A percentile compares a stretch with the other conserved stretches of the same genome.
phyloP scores from a whole-genome alignment of 2,113 vertebrate genomes.

The Thunnus maccoyii region DNA sequence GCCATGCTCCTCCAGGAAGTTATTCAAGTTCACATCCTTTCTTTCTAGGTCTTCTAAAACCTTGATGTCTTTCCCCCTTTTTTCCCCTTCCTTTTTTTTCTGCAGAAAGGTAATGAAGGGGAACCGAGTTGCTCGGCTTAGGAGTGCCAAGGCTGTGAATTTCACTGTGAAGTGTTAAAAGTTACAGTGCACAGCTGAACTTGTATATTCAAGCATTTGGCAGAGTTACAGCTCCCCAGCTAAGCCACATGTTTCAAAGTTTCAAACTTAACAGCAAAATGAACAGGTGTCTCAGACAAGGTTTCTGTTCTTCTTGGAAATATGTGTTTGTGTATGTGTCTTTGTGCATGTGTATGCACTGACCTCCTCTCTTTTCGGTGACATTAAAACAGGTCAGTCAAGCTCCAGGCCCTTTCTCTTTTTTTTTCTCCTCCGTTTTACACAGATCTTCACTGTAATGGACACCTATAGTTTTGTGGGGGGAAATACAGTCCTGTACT shows the following conservation, averaged over 20 bases:
- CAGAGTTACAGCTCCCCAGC: constrained; percentile 72
- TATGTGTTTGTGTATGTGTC: constrained; percentile 42
- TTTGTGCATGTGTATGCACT: constrained; percentile 12
- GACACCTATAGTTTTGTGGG: constrained; percentile 67
- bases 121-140: constrained; percentile 63
- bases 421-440: constrained; percentile 45
- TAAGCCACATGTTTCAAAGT: constrained; percentile 81
- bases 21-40: constrained; percentile 70
- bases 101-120: constrained; percentile 72
- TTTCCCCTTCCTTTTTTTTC: constrained; percentile 37
- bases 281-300: constrained; percentile 82
- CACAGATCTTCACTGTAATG: constrained; percentile 67
- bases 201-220: constrained; percentile 77
- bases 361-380: constrained; percentile 64
- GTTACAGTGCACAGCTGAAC: constrained; percentile 81
- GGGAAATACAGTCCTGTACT: constrained; percentile 68
- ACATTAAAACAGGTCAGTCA: constrained; percentile 69
- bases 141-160: constrained; percentile 69
- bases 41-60: constrained; percentile 39
- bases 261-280: constrained; percentile 74
- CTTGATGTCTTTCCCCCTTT: constrained; percentile 22
- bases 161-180: constrained; percentile 76
- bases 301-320: constrained; percentile 68
- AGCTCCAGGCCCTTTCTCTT: constrained; percentile 39
- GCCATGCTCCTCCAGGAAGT: constrained; percentile 62